Evolutionary conservation across 2,113 vertebrate genomes (phyloP).

Genomic region (Lepus americanus): DNA sequence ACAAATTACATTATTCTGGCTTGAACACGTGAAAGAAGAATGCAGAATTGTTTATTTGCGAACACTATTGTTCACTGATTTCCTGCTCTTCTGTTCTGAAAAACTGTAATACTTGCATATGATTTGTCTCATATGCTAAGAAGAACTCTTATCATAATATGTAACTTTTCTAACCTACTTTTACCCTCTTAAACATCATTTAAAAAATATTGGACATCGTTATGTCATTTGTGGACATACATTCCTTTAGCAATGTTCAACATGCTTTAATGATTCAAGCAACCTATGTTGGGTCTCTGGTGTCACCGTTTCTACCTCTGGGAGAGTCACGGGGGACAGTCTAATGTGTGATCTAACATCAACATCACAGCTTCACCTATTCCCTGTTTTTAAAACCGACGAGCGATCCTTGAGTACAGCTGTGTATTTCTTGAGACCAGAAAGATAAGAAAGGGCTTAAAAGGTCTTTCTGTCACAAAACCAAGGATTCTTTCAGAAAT

Average conservation of each 20-base stretch:
- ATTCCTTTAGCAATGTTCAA: background rate
- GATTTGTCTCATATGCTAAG: background rate
- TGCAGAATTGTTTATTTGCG: background rate
- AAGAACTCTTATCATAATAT: background rate
- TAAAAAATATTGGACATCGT: background rate
- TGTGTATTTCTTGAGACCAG: background rate
- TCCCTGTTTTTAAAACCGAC: background rate
- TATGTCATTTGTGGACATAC: background rate
- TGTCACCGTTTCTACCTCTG: background rate
- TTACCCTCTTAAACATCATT: background rate
- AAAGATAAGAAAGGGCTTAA: conserved; percentile 1
- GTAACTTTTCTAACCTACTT: background rate
- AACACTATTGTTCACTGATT: background rate
- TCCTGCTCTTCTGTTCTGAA: background rate
- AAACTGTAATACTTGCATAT: background rate
- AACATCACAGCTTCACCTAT: background rate
- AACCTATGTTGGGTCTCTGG: background rate
- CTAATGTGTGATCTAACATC: background rate
- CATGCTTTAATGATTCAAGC: background rate
- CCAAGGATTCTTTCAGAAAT: background rate
- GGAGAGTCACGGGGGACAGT: background rate
- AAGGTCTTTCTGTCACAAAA: conserved; percentile 7
- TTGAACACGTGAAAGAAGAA: background rate
- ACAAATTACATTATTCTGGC: background rate
- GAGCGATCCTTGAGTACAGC: background rate